A percentile compares a stretch with the other conserved stretches of the same genome.
Conservation (phyloP, 2,888 invertebrate species). For the Parelbella ahira region DNA sequence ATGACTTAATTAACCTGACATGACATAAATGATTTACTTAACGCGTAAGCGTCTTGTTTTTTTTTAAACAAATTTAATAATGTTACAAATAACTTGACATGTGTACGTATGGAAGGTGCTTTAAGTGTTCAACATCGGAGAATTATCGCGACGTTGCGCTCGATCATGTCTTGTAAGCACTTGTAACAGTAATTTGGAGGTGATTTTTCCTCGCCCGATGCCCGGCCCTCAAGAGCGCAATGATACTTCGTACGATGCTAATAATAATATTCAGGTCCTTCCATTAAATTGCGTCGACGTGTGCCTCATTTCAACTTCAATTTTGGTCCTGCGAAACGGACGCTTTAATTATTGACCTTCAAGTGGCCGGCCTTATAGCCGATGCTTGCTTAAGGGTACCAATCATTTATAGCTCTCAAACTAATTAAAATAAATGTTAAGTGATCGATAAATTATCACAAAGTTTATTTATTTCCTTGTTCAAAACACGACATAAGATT, state of each 20-base stretch:
- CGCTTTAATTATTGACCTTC: constrained; percentile 52
- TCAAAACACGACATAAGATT: too few species aligned
- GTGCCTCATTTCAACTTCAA: constrained; percentile 50
- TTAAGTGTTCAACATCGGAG: constrained; percentile 6
- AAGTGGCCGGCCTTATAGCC: constrained; percentile 32
- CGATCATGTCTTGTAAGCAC: constrained; percentile 27
- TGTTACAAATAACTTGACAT: constrained; percentile 19
- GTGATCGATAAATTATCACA: too few species aligned
- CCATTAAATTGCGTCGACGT: constrained; percentile 59
- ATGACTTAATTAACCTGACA: too few species aligned
- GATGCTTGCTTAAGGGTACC: constrained; percentile 2
- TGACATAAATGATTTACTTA: too few species aligned
- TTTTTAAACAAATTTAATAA: constrained; percentile 23
- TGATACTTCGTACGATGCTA: constrained; percentile 31
- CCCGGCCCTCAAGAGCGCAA: constrained; percentile 44
- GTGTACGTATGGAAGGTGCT: constrained; percentile 9
- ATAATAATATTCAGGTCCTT: constrained; percentile 57
- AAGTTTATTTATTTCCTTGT: too few species aligned
- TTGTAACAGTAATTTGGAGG: constrained; percentile 44
- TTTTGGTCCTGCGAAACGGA: constrained; percentile 49
- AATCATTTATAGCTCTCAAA: constrained; percentile 7
- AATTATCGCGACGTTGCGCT: constrained; percentile 14
- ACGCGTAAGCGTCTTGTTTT: too few species aligned
- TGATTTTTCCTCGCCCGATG: constrained; percentile 47
- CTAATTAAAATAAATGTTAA: constrained; percentile 11